Base-by-base conservation (phyloP, 2,113 vertebrate species). In the Pomatostomus ruficeps region DNA sequence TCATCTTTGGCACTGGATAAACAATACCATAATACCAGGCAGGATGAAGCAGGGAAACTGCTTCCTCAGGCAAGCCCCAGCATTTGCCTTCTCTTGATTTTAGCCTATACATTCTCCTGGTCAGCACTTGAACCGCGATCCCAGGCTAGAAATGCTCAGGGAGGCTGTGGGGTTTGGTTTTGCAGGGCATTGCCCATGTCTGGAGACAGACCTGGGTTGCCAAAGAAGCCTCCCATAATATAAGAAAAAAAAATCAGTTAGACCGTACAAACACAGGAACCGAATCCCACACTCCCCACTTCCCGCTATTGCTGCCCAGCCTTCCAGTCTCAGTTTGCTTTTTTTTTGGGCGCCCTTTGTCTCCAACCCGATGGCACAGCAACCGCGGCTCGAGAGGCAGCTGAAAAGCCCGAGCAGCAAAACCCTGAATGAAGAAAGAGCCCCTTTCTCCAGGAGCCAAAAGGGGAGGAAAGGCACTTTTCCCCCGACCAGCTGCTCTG, bases 1-100 rank as follows among this genome's bases (percentile, higher is more conserved):
- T 96, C 95, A 96, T 95, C 91, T 91, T 93, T 94, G 94, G 93
- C 93, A 94, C 90, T 78, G 91, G 79, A 94, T 96, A 96, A 96
- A 96, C 93, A 96, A 93, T 90, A 91, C 72, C 93, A 94, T 83
- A 92, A 96, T 95, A 91, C 91, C 89, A 94, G 89, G 91, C 94
- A 95, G 87, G 94, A 95, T 29, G 24, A 85, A 96, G 89, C 95
- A 95, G 70, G 57, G 89, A 95, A 72, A 62, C 81, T 85, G 93
- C 67, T 95, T 95, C 88, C 89, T 67, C 79, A 88, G 95, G 79
- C 94, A 96, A 95, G 96, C 75, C 93, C 33, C 82, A 74, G 93
- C 90, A 61, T 71, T 85, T 93, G 43, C 91, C 63, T 80, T 29
- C 67, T 61, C 43, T 68, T 76, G 54, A 18, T 88, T 80, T 91